Conservation (phyloP, 2,797 vertebrate species). For the Onychomys torridus region DNA sequence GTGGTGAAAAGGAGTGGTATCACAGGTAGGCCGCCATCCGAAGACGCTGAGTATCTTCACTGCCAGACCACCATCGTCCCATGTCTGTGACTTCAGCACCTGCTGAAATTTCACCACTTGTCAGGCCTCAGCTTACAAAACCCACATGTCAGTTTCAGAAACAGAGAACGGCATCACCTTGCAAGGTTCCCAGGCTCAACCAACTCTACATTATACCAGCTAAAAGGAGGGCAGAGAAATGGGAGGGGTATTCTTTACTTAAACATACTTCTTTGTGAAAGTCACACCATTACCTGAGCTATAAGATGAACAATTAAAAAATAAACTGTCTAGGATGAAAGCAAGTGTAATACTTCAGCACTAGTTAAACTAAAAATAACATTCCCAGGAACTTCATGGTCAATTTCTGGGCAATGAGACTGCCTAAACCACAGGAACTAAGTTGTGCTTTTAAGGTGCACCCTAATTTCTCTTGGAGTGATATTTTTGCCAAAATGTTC, state of each 20-base stretch:
- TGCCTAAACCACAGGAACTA: constrained; percentile 54
- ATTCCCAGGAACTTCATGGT: constrained; percentile 42
- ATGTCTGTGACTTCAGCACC: constrained; percentile 58
- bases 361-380: not conserved
- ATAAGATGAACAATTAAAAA: constrained; percentile 41
- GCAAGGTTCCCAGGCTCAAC: constrained; percentile 31
- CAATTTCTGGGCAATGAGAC: not conserved
- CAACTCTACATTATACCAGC: not conserved
- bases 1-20: not conserved
- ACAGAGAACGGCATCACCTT: constrained; percentile 63
- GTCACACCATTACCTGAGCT: not conserved
- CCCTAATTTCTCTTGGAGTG: constrained; percentile 2
- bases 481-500: constrained; percentile 13
- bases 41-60: not conserved
- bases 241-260: not conserved
- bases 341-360: not conserved
- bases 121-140: constrained; percentile 34
- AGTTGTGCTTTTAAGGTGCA: constrained; percentile 13
- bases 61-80: not conserved
- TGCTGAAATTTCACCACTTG: not conserved
- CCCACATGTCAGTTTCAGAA: constrained; percentile 67
- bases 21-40: not conserved
- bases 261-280: constrained; percentile 19
- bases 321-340: not conserved
- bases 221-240: constrained; percentile 45